Evolutionary conservation across 2,113 vertebrate genomes (phyloP), one percentile per base, ranked within the genome.

Genomic region (Columba janthina): DNA sequence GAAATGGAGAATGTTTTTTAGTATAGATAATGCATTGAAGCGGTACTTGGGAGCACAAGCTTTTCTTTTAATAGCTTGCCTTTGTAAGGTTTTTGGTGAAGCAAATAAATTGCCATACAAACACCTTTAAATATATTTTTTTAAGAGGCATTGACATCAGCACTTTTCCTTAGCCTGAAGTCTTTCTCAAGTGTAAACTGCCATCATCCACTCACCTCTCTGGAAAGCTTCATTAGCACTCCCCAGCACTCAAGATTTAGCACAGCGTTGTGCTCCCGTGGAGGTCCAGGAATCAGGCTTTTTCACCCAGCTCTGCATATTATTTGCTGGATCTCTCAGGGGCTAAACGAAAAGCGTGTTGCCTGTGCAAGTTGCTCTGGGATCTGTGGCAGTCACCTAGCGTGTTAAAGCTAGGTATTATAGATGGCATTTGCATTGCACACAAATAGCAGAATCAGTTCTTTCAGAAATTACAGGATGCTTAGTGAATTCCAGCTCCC

Each of bases 1-100:
- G 15, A 91, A 89, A 89, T 28, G 53, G 42, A 65, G n/a, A 93
- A 67, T 89, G 78, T 75, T 81, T 90, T 97, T 89, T 80, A 93
- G 93, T 96, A 74, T 10, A 93, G 85, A 89, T 69, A 88, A 26
- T 0, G 0, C 42, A 29, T 21, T 61, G 70, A 78, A 42, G 21
- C 1, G 6, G 66, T 64, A 7, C 64, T 89, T 85, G 54, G 64
- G 64, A 94, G 62, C 8, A 4, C 11, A 31, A 74, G 70, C 22
- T 72, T 74, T 88, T 69, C 73, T 51, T 61, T 38, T n/a, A 85
- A 85, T 10, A 57, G 42, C 48, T 96, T 76, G 61, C 17, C 22
- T 93, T 85, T 74, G 25, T 82, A 14, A 26, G 57, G 46, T 24
- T 95, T 92, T 79, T 79, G 69, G 83, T 81, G 44, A 48, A 82